Percentiles rank a stretch among this genome's conserved stretches.
Conservation (phyloP, 64 coral and sea anemone genomes). For the Exaiptasia diaphana region DNA sequence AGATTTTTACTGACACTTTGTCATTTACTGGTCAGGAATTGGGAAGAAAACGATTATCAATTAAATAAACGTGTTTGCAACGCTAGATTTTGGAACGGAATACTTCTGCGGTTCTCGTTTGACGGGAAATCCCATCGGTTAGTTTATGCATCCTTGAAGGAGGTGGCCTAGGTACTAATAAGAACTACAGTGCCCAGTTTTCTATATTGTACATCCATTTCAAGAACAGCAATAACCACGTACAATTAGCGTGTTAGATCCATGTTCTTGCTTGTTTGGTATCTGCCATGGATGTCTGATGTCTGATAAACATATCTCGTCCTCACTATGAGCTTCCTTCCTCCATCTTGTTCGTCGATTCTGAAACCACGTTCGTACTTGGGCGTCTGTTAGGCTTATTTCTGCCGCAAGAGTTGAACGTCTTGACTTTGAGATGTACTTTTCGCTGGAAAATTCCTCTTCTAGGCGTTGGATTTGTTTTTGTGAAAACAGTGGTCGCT, state of each 20-base stretch:
- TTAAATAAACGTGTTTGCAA: too few relatives aligned
- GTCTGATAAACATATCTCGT: neutral
- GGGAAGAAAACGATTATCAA: too few relatives aligned
- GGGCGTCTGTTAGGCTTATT: conserved; percentile 20
- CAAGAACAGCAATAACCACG: neutral
- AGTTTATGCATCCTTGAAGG: too few relatives aligned
- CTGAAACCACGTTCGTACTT: conserved; percentile 46
- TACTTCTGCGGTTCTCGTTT: too few relatives aligned
- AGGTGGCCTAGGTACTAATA: too few relatives aligned
- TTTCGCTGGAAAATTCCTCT: conserved; percentile 23
- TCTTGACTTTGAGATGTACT: conserved; percentile 6
- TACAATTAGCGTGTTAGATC: neutral
- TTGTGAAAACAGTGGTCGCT: conserved; percentile 18
- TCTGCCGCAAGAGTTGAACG: conserved; percentile 9
- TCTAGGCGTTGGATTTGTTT: conserved; percentile 37
- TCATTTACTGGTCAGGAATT: too few relatives aligned
- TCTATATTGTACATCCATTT: too few relatives aligned
- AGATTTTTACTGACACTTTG: too few relatives aligned
- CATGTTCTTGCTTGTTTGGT: neutral
- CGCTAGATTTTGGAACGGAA: too few relatives aligned
- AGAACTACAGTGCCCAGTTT: too few relatives aligned
- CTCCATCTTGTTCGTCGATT: conserved; percentile 40
- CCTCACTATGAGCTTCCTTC: conserved; percentile 2
- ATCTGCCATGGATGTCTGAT: neutral
- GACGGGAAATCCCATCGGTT: too few relatives aligned